phyloP scores from a whole-genome alignment of 2,113 vertebrate species.

The Gnathochromis pfefferi region DNA sequence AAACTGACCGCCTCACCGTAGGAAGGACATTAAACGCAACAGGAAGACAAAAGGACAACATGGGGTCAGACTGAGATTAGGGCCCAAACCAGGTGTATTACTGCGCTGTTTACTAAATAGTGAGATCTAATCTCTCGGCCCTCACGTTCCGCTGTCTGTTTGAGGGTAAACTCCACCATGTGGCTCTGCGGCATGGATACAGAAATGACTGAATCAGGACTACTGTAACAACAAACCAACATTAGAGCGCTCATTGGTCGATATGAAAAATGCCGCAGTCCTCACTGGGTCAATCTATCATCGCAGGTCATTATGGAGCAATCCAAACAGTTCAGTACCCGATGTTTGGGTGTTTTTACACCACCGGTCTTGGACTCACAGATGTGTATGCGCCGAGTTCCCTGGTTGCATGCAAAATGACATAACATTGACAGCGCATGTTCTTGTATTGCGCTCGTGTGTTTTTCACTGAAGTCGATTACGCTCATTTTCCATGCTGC shows the following conservation, averaged over 20 bases:
- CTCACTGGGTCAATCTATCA: constrained; percentile 47
- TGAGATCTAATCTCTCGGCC: constrained; percentile 19
- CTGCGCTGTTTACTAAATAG: constrained; percentile 49
- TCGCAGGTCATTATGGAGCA: constrained; percentile 46
- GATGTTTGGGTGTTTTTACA: constrained; percentile 51
- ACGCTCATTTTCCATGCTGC: constrained; percentile 61
- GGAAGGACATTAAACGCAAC: neutral
- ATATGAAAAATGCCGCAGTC: neutral
- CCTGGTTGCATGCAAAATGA: constrained; percentile 62
- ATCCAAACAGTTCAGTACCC: constrained; percentile 54
- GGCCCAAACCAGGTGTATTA: constrained; percentile 36
- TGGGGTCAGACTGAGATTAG: constrained; percentile 20
- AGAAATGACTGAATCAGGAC: constrained; percentile 13
- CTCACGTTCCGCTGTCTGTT: constrained; percentile 48
- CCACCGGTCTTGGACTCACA: constrained; percentile 14
- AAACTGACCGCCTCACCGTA: neutral
- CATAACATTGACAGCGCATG: constrained; percentile 47
- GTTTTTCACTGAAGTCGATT: constrained; percentile 29
- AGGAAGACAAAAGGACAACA: constrained; percentile 9
- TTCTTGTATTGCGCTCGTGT: neutral
- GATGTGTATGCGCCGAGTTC: constrained; percentile 30
- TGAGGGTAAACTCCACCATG: constrained; percentile 55
- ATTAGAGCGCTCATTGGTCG: neutral
- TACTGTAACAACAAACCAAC: constrained; percentile 6
- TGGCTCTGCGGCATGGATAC: constrained; percentile 38